phyloP scores from a whole-genome alignment of 2,888 invertebrate genomes.

The Drosophila maculinotata region DNA sequence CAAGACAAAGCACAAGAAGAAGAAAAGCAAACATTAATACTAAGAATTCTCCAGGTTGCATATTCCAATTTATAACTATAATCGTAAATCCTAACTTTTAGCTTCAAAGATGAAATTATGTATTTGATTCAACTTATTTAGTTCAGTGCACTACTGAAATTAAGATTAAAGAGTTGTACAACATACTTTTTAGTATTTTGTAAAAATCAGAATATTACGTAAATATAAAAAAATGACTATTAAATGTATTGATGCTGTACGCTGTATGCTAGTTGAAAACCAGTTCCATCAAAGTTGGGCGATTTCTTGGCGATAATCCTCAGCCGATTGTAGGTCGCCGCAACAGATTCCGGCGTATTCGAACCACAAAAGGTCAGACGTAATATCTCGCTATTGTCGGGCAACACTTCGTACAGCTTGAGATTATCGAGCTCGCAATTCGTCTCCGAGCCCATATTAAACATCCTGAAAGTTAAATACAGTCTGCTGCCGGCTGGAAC shows the following conservation, averaged over 20 bases:
- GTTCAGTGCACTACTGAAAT: not conserved
- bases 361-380: slow-evolving; percentile 85
- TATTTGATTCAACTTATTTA: too few relatives aligned
- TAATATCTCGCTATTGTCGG: slow-evolving; percentile 70
- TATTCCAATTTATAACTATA: too few relatives aligned
- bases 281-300: slow-evolving; percentile 89
- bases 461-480: slow-evolving; percentile 74
- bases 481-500: slow-evolving; percentile 85
- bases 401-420: slow-evolving; percentile 86
- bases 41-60: not conserved
- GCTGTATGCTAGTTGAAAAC: slow-evolving; percentile 86
- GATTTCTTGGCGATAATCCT: slow-evolving; percentile 87
- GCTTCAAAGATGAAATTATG: too few relatives aligned
- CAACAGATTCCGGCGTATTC: slow-evolving; percentile 82
- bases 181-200: too few relatives aligned
- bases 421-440: slow-evolving; percentile 89
- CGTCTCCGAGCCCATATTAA: slow-evolving; percentile 88
- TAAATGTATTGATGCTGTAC: not conserved
- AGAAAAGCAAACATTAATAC: slow-evolving; percentile 65
- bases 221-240: too few relatives aligned
- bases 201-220: too few relatives aligned
- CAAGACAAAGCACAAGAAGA: slow-evolving; percentile 61
- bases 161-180: too few relatives aligned
- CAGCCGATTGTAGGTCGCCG: slow-evolving; percentile 84
- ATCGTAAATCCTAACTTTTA: too few relatives aligned